Evolutionary conservation across 1,140 invertebrate genomes (phyloP).

Genomic region (Drosophila simulans): DNA sequence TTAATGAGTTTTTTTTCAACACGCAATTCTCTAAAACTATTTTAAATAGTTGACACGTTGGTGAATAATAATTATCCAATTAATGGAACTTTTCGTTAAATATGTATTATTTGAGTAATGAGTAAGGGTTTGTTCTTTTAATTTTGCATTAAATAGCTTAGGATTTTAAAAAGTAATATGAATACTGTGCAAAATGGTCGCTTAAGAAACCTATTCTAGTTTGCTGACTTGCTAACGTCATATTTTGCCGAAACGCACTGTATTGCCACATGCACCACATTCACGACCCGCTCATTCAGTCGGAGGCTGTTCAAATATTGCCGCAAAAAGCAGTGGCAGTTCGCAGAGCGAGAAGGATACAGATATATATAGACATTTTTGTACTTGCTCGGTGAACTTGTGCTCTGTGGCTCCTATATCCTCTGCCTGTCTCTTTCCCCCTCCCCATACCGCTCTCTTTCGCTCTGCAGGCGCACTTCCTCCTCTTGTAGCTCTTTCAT

Average conservation of each 20-base stretch:
- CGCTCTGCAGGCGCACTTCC: neutral
- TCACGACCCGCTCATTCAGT: conserved; percentile 19
- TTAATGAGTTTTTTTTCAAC: neutral
- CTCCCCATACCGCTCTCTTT: conserved; percentile 1
- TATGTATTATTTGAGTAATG: neutral
- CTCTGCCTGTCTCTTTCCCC: conserved; percentile 1
- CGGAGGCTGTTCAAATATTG: conserved; percentile 55
- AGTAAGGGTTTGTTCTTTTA: neutral
- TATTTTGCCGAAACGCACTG: conserved; percentile 21
- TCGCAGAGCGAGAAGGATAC: conserved; percentile 18
- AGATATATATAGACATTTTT: conserved; percentile 49
- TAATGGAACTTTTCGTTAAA: neutral
- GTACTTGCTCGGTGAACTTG: conserved; percentile 54
- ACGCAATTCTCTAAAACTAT: neutral
- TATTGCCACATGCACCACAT: conserved; percentile 14
- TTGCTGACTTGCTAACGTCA: too few relatives aligned
- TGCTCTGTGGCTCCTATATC: conserved; percentile 33
- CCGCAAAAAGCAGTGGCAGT: conserved; percentile 38
- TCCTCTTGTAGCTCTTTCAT: conserved; percentile 13
- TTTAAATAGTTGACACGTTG: neutral
- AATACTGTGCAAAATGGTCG: too few relatives aligned
- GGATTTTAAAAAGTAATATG: too few relatives aligned
- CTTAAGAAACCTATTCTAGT: too few relatives aligned
- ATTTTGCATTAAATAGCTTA: too few relatives aligned
- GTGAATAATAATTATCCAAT: neutral